Percentiles rank a stretch among this genome's conserved stretches.
These are phyloP conservation scores for Diachrysia chrysitis DNA, from an alignment of 2,888 invertebrate species.

Conservation along the genomic window DNA sequence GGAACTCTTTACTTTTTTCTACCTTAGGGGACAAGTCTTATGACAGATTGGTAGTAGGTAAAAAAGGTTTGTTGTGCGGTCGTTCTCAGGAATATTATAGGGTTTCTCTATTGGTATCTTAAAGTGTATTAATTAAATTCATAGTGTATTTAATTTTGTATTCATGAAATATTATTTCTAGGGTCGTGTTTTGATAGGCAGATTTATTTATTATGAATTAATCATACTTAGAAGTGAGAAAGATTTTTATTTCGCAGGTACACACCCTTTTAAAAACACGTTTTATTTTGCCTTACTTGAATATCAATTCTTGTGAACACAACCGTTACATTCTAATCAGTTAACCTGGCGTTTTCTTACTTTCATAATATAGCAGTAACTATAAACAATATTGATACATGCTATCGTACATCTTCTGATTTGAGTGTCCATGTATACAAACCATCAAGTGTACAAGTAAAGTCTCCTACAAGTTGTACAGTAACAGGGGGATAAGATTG, in stretches of 20 bases:
- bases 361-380: no score
- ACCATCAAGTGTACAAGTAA: slow-evolving; percentile 44
- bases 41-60: slow-evolving; percentile 81
- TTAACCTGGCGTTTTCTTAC: no score
- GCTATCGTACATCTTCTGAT: slow-evolving; percentile 32
- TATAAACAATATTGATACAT: not conserved
- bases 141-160: slow-evolving; percentile 16
- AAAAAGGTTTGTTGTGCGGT: slow-evolving; percentile 60
- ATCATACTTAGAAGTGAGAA: not conserved
- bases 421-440: slow-evolving; percentile 36
- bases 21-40: slow-evolving; percentile 70
- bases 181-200: not conserved
- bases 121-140: slow-evolving; percentile 27
- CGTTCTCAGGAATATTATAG: slow-evolving; percentile 55
- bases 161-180: slow-evolving; percentile 1
- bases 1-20: slow-evolving; percentile 72
- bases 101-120: slow-evolving; percentile 19
- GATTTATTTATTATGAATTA: slow-evolving; percentile 13
- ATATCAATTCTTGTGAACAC: not conserved
- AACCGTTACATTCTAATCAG: not conserved
- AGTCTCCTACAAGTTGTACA: slow-evolving; percentile 47
- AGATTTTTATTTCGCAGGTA: not conserved
- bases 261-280: not conserved
- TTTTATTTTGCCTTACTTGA: not conserved
- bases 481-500: slow-evolving; percentile 53